Percentiles rank a stretch among this genome's conserved stretches.
Evolutionary conservation across 1,140 invertebrate genomes (phyloP).

Genomic region (Drosophila kikkawai): DNA sequence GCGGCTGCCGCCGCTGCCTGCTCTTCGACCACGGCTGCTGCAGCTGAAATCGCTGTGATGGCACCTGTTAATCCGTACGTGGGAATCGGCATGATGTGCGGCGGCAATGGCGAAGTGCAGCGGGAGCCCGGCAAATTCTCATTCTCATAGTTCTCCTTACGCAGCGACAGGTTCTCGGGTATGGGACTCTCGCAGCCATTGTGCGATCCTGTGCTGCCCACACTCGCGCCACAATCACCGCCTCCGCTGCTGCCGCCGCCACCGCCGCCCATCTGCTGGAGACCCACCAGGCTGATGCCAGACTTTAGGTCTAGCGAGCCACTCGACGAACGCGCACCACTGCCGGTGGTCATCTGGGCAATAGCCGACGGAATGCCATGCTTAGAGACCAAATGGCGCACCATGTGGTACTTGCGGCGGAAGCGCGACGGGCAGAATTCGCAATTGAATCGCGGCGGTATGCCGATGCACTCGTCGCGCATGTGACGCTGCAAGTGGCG

Average conservation of each 20-base stretch:
- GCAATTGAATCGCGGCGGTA: conserved; percentile 89
- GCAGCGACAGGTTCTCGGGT: conserved; percentile 79
- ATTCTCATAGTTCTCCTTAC: conserved; percentile 73
- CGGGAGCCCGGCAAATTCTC: conserved; percentile 58
- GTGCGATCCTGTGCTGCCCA: conserved; percentile 71
- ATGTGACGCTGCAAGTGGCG: conserved; percentile 88
- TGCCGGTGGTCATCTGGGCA: conserved; percentile 78
- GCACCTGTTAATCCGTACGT: conserved; percentile 79
- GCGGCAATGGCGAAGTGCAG: conserved; percentile 65
- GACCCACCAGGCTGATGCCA: background rate
- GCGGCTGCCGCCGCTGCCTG: conserved; percentile 69
- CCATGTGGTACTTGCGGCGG: conserved; percentile 87
- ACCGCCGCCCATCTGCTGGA: conserved; percentile 34
- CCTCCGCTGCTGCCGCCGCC: conserved; percentile 56
- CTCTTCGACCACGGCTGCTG: conserved; percentile 74
- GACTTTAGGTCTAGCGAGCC: conserved; percentile 37
- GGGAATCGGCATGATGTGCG: conserved; percentile 67
- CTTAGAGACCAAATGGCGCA: conserved; percentile 86
- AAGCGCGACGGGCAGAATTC: conserved; percentile 87
- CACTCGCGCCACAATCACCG: conserved; percentile 68
- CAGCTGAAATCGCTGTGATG: conserved; percentile 81
- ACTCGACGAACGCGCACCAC: conserved; percentile 52
- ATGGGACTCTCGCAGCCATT: conserved; percentile 74
- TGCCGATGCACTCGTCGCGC: conserved; percentile 89
- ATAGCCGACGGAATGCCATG: conserved; percentile 82